phyloP scores from a whole-genome alignment of 2,113 vertebrate genomes.

The Polypterus senegalus region DNA sequence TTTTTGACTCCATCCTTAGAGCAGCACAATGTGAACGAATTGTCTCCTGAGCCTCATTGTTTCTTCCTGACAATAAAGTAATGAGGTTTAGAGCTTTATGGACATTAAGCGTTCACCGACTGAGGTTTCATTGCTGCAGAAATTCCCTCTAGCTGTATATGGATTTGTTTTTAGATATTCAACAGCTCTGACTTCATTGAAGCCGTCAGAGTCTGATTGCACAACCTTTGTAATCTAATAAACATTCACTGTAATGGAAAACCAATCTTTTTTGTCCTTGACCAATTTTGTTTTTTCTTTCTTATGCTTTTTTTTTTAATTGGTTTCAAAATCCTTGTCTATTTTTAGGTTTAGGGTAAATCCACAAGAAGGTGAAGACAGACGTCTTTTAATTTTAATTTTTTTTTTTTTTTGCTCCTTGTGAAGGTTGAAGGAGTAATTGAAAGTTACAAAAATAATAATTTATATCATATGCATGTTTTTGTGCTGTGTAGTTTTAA shows the following conservation, averaged over 20 bases:
- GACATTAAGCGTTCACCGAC: constrained; percentile 11
- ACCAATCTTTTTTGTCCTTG: constrained; percentile 38
- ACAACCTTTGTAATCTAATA: constrained; percentile 34
- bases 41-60: neutral
- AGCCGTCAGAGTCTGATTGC: constrained; percentile 27
- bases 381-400: no score
- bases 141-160: constrained; percentile 29
- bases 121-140: constrained; percentile 12
- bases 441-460: no score
- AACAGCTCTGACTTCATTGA: constrained; percentile 15
- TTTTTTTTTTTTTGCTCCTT: no score
- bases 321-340: constrained; percentile 33
- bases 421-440: no score
- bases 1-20: neutral
- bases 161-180: constrained; percentile 27
- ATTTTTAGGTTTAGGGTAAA: neutral
- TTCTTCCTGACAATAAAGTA: constrained; percentile 20
- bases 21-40: neutral
- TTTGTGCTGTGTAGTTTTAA: neutral
- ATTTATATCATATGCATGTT: no score
- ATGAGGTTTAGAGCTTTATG: constrained; percentile 29
- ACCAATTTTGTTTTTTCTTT: constrained; percentile 24
- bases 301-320: constrained; percentile 21
- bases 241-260: constrained; percentile 21
- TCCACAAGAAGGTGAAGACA: no score